Base-by-base conservation (phyloP, 92 coral and sea anemone species). In the Epizoanthus rinbou region DNA sequence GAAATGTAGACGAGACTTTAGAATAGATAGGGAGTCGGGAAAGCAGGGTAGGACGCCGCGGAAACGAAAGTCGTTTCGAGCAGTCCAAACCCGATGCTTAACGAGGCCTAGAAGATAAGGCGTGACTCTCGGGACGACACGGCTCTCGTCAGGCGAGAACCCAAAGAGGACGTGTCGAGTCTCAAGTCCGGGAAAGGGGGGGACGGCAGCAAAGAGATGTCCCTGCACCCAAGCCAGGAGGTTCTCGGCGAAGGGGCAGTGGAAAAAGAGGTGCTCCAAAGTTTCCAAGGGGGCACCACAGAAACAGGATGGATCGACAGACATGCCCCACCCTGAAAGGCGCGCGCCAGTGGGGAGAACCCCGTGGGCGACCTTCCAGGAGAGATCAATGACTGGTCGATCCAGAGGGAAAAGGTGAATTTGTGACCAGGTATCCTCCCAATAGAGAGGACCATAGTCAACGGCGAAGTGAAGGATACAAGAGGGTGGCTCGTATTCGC, bases 281-380 rank as follows among this genome's bases (percentile, higher is more conserved):
- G 68, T 17, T 52, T 88, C 88, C 0, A 10, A 0, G 0, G 25
- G 80, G 0, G 0, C 8, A 1, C 85, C 85, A 13, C 87, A 87
- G 35, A 75, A 64, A 8, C 91, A 88, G 6, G 56, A 0, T 0
- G 81, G 57, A 6, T 56, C 70, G 8, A 84, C 22, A 1, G 37
- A 10, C 18, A 60, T 22, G 4, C 89, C 86, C 37, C 73, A 88
- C 2, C 85, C 69, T 0, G 31, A 3, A 24, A 88, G 50, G 0
- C 91, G 64, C 7, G 80, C 83, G 0, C 82, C 73, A 0, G 88
- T 85, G 13, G 83, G 79, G 8, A 88, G 37, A 0, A 85, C 81
- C 5, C 86, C 91, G 23, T 88, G 88, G 10, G 88, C 84, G 4
- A 88, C n/a, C n/a, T n/a, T n/a, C n/a, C n/a, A n/a, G n/a, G n/a